Conservation (phyloP, 2,888 invertebrate genomes). For the Caenorhabditis sp. region DNA sequence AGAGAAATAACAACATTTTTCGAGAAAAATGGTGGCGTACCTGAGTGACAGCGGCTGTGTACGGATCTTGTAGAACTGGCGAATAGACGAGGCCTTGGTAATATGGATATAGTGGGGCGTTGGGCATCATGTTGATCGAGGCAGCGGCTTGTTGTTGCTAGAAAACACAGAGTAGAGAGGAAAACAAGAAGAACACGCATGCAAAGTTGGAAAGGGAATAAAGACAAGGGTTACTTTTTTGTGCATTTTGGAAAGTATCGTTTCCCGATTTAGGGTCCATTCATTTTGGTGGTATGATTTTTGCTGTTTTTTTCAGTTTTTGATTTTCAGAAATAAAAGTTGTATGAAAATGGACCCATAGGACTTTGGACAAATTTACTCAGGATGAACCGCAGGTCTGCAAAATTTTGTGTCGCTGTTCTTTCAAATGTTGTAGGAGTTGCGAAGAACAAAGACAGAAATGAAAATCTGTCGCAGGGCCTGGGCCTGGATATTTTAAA, state of each 20-base stretch:
- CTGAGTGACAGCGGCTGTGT: slow-evolving; percentile 49
- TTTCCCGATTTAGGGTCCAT: too few species aligned
- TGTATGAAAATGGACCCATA: too few species aligned
- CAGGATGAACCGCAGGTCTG: too few species aligned
- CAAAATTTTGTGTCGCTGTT: too few species aligned
- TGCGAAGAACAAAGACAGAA: too few species aligned
- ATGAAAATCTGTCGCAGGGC: too few species aligned
- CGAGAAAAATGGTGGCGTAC: slow-evolving; percentile 15
- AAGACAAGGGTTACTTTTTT: too few species aligned
- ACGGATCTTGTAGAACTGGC: slow-evolving; percentile 51
- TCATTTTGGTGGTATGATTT: too few species aligned
- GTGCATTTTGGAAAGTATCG: too few species aligned
- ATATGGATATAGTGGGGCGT: slow-evolving; percentile 54
- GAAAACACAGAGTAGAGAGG: not conserved
- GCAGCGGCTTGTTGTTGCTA: slow-evolving; percentile 55
- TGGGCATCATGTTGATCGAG: slow-evolving; percentile 51
- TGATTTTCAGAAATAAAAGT: not conserved
- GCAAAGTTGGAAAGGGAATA: not conserved
- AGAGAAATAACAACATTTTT: not conserved
- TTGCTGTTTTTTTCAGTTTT: not conserved
- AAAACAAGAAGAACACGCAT: not conserved
- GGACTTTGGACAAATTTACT: too few species aligned
- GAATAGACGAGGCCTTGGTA: slow-evolving; percentile 59
- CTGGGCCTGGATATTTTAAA: too few species aligned
- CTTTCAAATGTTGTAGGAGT: too few species aligned